These are phyloP conservation scores for Brassicogethes aeneus DNA, from an alignment of 2,888 invertebrate genomes.

Conservation along the genomic window DNA sequence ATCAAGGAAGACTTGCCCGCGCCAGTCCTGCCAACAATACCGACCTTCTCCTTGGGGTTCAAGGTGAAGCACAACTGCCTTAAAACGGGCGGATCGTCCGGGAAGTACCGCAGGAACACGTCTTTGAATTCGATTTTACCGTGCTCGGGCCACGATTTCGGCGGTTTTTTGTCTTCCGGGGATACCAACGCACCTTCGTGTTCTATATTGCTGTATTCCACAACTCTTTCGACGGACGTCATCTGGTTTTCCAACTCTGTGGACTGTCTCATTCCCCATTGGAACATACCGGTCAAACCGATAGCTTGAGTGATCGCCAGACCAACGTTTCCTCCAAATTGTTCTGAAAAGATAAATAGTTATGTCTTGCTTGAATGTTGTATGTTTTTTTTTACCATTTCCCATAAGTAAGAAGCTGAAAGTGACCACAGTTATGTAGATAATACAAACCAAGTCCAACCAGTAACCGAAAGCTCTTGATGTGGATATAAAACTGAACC, in stretches of 20 bases:
- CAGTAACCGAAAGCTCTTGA: constrained; percentile 91
- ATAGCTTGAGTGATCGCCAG: constrained; percentile 39
- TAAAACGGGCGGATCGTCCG: constrained; percentile 65
- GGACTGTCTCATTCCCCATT: constrained; percentile 72
- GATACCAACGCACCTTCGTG: constrained; percentile 44
- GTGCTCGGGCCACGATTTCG: constrained; percentile 60
- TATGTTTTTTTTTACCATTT: constrained; percentile 37
- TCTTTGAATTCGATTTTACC: constrained; percentile 62
- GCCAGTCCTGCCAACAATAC: constrained; percentile 76
- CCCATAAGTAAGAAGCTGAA: constrained; percentile 71
- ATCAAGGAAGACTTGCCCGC: constrained; percentile 68
- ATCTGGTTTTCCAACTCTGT: constrained; percentile 59
- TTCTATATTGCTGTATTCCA: constrained; percentile 36
- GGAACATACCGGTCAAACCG: constrained; percentile 51
- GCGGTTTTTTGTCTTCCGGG: constrained; percentile 56
- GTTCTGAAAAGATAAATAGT: constrained; percentile 22
- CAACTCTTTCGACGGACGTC: constrained; percentile 82
- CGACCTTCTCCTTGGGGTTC: constrained; percentile 62
- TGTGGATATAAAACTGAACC: constrained; percentile 82
- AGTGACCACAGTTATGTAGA: constrained; percentile 80
- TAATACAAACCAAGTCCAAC: constrained; percentile 79
- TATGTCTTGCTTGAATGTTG: neutral
- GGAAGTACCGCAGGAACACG: constrained; percentile 61
- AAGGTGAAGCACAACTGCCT: constrained; percentile 60
- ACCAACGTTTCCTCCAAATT: constrained; percentile 38